Base-by-base conservation (phyloP, 2,888 invertebrate species). In the Pimpla rufipes region DNA sequence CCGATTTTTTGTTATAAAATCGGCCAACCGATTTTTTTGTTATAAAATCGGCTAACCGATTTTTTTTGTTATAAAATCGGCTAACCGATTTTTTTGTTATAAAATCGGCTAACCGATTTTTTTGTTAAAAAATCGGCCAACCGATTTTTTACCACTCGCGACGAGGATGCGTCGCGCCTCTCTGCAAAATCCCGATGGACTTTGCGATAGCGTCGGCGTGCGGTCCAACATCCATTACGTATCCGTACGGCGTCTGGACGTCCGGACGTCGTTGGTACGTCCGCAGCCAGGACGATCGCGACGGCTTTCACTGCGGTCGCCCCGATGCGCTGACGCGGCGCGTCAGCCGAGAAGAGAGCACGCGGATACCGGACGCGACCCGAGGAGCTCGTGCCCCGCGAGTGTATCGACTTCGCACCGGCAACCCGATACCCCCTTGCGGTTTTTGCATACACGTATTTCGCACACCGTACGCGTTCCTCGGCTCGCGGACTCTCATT, bases 161-260 rank as follows among this genome's bases (percentile, higher is more conserved):
- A 40, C 76, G 21, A 35, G 42, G 67, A 57, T n/a, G n/a, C 57
- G 21, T 68, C 35, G 42, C 23, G 16, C 62, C 71, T 74, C 16
- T 68, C 71, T 68, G 73, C 23, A 88, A 91, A 90, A 91, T 91
- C 89, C 89, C 88, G 91, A 91, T 89, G 88, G 89, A 90, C 89
- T 87, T 88, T 81, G 87, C 88, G 90, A 89, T 89, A 87, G 90
- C 85, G 89, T 90, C 88, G 90, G 89, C 89, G n/a, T n/a, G n/a
- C n/a, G n/a, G n/a, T n/a, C n/a, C n/a, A n/a, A n/a, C n/a, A n/a
- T n/a, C n/a, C n/a, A n/a, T n/a, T n/a, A n/a, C n/a, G n/a, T n/a
- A n/a, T n/a, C n/a, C n/a, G n/a, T n/a, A n/a, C n/a, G n/a, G n/a
- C n/a, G 89, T 90, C 89, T 29, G 40, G 75, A 66, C 64, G 75